A percentile compares a stretch with the other conserved stretches of the same genome.
Evolutionary conservation across 2,797 vertebrate genomes (phyloP).

Genomic region (Ciconia nigra): DNA sequence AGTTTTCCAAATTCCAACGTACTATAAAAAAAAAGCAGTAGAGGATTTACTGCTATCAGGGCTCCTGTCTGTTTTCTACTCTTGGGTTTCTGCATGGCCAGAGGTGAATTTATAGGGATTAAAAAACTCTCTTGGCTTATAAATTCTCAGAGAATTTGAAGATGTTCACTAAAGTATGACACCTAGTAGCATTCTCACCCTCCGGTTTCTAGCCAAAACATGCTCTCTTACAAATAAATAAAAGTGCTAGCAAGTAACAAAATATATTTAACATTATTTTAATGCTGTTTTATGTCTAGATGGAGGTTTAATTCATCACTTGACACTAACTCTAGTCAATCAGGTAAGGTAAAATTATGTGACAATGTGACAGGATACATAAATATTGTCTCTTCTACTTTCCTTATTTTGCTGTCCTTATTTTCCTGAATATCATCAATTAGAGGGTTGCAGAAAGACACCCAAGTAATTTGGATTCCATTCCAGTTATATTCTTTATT

Average conservation of each 20-base stretch:
- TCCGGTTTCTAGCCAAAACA: background rate
- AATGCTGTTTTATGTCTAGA: background rate
- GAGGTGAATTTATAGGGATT: background rate
- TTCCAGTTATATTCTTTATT: background rate
- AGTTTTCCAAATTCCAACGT: background rate
- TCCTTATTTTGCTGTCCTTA: background rate
- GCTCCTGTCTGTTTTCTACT: background rate
- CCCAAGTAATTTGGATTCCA: background rate
- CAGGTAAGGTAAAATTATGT: background rate
- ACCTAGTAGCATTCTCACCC: background rate
- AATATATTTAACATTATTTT: background rate
- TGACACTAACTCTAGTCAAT: background rate
- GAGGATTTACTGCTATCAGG: background rate
- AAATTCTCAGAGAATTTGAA: background rate
- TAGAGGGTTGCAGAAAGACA: background rate
- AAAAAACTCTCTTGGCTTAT: background rate
- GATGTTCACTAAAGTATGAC: background rate
- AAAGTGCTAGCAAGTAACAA: background rate
- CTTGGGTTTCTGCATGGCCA: rapidly evolving
- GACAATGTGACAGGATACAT: background rate
- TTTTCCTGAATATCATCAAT: background rate
- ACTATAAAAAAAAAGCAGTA: rapidly evolving
- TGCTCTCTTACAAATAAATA: background rate
- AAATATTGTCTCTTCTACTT: background rate
- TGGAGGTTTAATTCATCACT: background rate